Base-by-base conservation (phyloP, 2,797 vertebrate genomes). In the Labeo calbasu region DNA sequence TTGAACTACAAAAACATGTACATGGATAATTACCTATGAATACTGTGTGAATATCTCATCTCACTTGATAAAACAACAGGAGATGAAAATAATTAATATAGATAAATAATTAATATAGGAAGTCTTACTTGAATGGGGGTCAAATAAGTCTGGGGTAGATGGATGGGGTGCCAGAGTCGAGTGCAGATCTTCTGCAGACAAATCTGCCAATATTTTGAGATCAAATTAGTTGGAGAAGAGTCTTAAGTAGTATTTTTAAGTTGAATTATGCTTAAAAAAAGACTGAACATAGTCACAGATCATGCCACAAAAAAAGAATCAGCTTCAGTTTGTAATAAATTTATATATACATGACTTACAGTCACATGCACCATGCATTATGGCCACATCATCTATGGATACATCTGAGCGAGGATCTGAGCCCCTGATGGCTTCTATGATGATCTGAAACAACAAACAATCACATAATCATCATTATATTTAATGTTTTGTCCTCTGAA, bases 321-420 rank as follows among this genome's bases (percentile, higher is more conserved):
- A 4, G 57, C 43, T 48, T 61, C 21, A 25, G 28, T 57, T 19
- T 77, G 9, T 46, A 61, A 59, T 48, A 48, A 2, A 63, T 77
- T 25, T 14, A 36, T 48, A 46, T 68, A 25, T 79, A 32, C 8
- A 2, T 79, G 36, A 51, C 51, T 85, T 57, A 96, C 96, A 93
- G 93, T 76, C 48, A 81, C 96, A 97, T 86, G 71, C 85, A 79
- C 95, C 94, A 23, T 85, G 59, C 12, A 85, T 77, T 53, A 96
- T 70, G 46, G 92, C 92, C 73, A 96, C 81, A 63, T 97, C 96
- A 92, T 97, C 96, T 81, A 96, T 82, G 1, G 96, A 95, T 61
- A 96, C 14, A 77, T 97, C 93, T 10, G 96, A 96, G 13, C 19
- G 40, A 82, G 14, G 17, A 72, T 91, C 87, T 55, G 95, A 94